Base-by-base conservation (phyloP, 2,113 vertebrate genomes). In the Ovis canadensis region DNA sequence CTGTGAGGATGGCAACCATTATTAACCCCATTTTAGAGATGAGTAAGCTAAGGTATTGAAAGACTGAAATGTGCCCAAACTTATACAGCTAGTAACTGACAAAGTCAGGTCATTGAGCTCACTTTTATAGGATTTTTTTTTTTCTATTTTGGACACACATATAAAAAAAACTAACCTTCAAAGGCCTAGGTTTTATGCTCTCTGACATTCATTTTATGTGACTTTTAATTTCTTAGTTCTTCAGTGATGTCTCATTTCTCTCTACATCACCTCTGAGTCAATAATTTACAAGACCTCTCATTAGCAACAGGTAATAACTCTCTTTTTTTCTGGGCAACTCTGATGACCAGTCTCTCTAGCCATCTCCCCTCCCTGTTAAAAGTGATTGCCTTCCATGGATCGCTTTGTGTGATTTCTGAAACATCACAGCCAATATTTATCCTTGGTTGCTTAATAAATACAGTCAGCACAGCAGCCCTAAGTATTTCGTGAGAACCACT, bases 381-480 rank as follows among this genome's bases (percentile, higher is more conserved):
- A 95, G 21, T 90, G 59, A 62, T 19, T 91, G 62, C 77, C 45
- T 93, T 85, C 60, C n/a, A 36, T 80, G 31, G 55, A 82, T 92
- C 55, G 57, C 83, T 95, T 81, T 92, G 60, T 89, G 52, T 54
- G 86, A 97, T 95, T 95, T 96, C 78, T 91, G 83, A 93, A 97
- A 80, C 33, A 77, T 36, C 27, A 6, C 52, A 85, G 81, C 43
- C 45, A 89, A 92, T 82, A 93, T 86, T 94, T 93, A 90, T 88
- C 78, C 78, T 94, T 89, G 78, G 12, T 88, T 94, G 48, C 64
- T 96, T 97, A 92, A 92, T 96, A 97, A 97, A 89, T 90, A 87
- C 36, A 94, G 81, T 90, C 71, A 96, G 29, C 31, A 36, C 31
- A 15, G 13, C 13, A 87, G 74, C 45, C 57, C 88, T 90, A 57